phyloP scores from a whole-genome alignment of 2,888 invertebrate species.

The Caenorhabditis sinica region DNA sequence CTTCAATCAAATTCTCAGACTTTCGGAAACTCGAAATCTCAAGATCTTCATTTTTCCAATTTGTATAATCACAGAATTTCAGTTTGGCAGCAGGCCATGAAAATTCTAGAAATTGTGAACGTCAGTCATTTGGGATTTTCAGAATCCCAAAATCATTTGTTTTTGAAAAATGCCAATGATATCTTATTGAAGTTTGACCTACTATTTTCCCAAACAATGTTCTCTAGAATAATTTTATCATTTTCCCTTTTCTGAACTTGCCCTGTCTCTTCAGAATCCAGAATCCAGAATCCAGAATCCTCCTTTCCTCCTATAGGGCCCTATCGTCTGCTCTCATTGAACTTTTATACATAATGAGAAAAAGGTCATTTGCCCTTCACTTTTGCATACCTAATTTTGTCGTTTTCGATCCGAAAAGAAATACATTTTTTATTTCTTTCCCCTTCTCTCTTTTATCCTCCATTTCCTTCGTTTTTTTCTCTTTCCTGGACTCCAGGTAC shows the following conservation, averaged over 20 bases:
- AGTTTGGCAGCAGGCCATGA: too few relatives aligned
- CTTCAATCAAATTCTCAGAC: too few relatives aligned
- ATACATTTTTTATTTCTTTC: neutral
- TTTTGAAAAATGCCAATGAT: too few relatives aligned
- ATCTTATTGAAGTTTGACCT: too few relatives aligned
- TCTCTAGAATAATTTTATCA: too few relatives aligned
- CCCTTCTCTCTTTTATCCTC: neutral
- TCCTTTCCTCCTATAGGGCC: neutral
- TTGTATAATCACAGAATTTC: too few relatives aligned
- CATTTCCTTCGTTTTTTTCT: neutral
- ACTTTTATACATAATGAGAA: neutral
- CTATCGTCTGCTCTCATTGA: neutral
- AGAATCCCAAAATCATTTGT: too few relatives aligned
- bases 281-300: neutral
- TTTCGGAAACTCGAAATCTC: neutral
- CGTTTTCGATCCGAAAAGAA: neutral
- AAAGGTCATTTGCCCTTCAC: conserved; percentile 11
- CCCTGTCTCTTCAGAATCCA: neutral
- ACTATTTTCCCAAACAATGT: too few relatives aligned
- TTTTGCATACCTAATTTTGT: conserved; percentile 1
- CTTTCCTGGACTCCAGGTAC: conserved; percentile 15
- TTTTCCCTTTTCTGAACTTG: neutral
- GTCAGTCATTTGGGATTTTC: too few relatives aligned
- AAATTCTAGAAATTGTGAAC: too few relatives aligned
- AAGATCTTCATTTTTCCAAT: too few relatives aligned